Evolutionary conservation across 1,140 invertebrate species (phyloP).

Genomic region (Drosophila melanogaster): DNA sequence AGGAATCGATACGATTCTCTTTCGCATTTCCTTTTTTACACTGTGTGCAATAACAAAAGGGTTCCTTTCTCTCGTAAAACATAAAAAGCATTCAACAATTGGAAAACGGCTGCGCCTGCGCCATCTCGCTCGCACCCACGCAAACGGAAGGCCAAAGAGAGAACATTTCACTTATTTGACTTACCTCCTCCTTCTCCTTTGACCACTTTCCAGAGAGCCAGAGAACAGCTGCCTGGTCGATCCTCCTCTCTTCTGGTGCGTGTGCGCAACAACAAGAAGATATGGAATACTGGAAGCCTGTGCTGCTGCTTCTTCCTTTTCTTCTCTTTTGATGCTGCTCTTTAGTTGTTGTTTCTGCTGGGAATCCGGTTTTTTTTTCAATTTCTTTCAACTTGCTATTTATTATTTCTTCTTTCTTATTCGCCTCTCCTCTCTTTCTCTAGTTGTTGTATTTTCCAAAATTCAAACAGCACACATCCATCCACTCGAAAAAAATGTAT

Average conservation of each 20-base stretch:
- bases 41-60: neutral
- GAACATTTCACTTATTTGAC: slow-evolving; percentile 15
- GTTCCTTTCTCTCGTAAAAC: neutral
- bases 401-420: slow-evolving; percentile 54
- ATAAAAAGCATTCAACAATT: neutral
- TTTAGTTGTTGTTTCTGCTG: slow-evolving; percentile 37
- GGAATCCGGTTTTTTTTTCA: slow-evolving; percentile 70
- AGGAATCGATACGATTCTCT: too few species aligned
- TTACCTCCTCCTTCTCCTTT: slow-evolving; percentile 4
- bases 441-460: slow-evolving; percentile 31
- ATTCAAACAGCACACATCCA: slow-evolving; percentile 29
- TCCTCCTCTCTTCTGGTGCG: slow-evolving; percentile 27
- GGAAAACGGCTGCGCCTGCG: slow-evolving; percentile 11
- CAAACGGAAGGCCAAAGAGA: neutral
- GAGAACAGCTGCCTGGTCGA: slow-evolving; percentile 47
- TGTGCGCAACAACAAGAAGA: slow-evolving; percentile 32
- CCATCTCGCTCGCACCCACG: slow-evolving; percentile 2
- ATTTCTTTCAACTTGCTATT: slow-evolving; percentile 75
- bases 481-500: slow-evolving; percentile 39
- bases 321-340: slow-evolving; percentile 34
- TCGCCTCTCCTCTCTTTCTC: slow-evolving; percentile 8
- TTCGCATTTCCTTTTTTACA: too few species aligned
- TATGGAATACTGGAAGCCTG: slow-evolving; percentile 13
- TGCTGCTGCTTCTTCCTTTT: slow-evolving; percentile 9
- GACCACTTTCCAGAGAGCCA: neutral